Evolutionary conservation across 2,797 vertebrate species (phyloP).

Genomic region (Tragelaphus eurycerus): DNA sequence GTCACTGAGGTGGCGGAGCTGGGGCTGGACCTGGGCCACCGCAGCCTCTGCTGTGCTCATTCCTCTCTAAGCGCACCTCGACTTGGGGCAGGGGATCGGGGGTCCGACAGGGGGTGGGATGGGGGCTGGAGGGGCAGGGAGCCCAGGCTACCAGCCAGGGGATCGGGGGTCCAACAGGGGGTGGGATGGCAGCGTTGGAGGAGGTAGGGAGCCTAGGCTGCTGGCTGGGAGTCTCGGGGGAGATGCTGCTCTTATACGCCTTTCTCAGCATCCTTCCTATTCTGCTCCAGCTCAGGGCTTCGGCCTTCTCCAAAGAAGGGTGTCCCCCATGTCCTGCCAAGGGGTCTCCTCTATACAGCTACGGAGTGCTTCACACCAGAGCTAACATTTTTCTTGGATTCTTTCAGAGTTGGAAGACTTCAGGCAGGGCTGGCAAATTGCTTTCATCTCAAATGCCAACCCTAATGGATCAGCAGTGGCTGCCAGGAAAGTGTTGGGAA

Average conservation of each 20-base stretch:
- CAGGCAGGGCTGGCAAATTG: not conserved
- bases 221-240: rapidly evolving
- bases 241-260: rapidly evolving
- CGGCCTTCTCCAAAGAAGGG: not conserved
- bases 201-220: not conserved
- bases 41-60: rapidly evolving
- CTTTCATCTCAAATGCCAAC: not conserved
- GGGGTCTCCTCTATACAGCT: not conserved
- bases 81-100: rapidly evolving
- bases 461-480: not conserved
- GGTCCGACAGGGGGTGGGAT: rapidly evolving
- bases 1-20: not conserved
- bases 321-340: rapidly evolving
- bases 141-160: not conserved
- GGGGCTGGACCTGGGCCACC: rapidly evolving
- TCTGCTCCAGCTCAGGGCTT: not conserved
- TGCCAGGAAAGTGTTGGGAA: not conserved
- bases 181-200: rapidly evolving
- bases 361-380: rapidly evolving
- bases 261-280: too few relatives aligned
- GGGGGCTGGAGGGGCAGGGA: not conserved
- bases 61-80: rapidly evolving
- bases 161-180: rapidly evolving
- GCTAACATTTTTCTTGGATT: not conserved
- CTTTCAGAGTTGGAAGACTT: not conserved